Conservation (phyloP, 2,888 invertebrate genomes). For the Cryptus armator region DNA sequence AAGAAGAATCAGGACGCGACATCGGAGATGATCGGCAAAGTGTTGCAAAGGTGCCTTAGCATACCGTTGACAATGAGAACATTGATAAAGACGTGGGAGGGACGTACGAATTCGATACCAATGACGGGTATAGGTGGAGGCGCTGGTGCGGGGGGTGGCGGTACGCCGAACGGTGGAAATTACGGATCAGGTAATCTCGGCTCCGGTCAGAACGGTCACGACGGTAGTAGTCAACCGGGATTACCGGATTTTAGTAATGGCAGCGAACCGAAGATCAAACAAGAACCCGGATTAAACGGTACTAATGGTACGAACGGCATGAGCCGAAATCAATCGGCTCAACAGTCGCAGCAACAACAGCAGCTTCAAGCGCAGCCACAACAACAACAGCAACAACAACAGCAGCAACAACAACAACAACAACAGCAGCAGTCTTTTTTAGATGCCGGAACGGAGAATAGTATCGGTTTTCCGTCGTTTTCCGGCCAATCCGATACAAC, state of each 20-base stretch:
- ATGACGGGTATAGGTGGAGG: constrained; percentile 86
- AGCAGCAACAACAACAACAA: constrained; percentile 77
- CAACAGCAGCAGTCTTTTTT: constrained; percentile 85
- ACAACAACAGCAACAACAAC: constrained; percentile 71
- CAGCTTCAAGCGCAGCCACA: constrained; percentile 73
- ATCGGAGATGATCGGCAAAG: constrained; percentile 88
- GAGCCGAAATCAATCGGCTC: constrained; percentile 58
- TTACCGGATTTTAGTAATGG: constrained; percentile 82
- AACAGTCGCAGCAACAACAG: constrained; percentile 74
- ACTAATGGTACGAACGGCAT: constrained; percentile 72
- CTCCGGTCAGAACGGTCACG: constrained; percentile 80
- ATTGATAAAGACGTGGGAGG: constrained; percentile 94
- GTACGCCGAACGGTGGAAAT: constrained; percentile 80
- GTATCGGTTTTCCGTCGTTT: constrained; percentile 85
- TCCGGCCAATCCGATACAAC: constrained; percentile 85
- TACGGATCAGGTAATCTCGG: constrained; percentile 72
- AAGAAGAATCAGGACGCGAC: constrained; percentile 84
- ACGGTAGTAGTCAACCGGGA: constrained; percentile 77
- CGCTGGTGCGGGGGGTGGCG: constrained; percentile 89
- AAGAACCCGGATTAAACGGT: constrained; percentile 83
- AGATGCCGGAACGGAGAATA: constrained; percentile 85
- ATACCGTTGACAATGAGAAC: constrained; percentile 96
- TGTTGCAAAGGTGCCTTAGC: constrained; percentile 95
- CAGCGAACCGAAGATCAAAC: constrained; percentile 83
- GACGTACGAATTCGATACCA: constrained; percentile 87